phyloP scores from a whole-genome alignment of 2,113 vertebrate species.

The Toxostoma redivivum region DNA sequence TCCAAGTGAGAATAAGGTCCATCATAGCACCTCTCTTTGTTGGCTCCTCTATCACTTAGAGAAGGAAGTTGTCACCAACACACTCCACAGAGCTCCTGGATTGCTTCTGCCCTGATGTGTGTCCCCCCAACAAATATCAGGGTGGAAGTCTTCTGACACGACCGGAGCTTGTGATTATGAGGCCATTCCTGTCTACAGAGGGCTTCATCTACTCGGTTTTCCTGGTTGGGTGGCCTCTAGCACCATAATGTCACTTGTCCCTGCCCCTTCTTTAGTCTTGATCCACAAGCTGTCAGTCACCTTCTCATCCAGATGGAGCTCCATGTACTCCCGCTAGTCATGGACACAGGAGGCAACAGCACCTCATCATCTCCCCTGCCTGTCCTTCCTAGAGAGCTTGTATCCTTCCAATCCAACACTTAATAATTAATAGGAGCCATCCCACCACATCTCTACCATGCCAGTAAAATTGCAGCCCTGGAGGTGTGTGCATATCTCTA shows the following conservation, averaged over 20 bases:
- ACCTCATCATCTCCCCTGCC: not conserved
- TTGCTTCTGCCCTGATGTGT: not conserved
- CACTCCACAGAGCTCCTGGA: not conserved
- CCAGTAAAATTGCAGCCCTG: not conserved
- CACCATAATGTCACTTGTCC: not conserved
- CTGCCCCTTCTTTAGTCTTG: not conserved
- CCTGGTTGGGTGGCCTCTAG: not conserved
- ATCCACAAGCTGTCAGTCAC: not conserved
- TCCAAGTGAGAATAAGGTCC: not conserved
- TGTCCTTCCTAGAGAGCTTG: not conserved
- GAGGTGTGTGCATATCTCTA: not conserved
- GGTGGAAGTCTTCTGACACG: not conserved
- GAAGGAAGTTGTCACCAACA: not conserved
- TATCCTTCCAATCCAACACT: not conserved
- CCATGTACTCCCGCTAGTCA: not conserved
- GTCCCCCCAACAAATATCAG: not conserved
- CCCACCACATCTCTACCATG: not conserved
- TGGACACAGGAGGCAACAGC: accelerated
- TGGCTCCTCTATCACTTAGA: not conserved
- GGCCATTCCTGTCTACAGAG: not conserved
- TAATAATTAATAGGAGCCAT: accelerated
- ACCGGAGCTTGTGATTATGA: not conserved
- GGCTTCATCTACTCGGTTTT: not conserved
- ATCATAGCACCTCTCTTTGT: accelerated
- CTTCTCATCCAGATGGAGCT: not conserved